Evolutionary conservation across 2,797 vertebrate species (phyloP).

Genomic region (Sternotherus odoratus): DNA sequence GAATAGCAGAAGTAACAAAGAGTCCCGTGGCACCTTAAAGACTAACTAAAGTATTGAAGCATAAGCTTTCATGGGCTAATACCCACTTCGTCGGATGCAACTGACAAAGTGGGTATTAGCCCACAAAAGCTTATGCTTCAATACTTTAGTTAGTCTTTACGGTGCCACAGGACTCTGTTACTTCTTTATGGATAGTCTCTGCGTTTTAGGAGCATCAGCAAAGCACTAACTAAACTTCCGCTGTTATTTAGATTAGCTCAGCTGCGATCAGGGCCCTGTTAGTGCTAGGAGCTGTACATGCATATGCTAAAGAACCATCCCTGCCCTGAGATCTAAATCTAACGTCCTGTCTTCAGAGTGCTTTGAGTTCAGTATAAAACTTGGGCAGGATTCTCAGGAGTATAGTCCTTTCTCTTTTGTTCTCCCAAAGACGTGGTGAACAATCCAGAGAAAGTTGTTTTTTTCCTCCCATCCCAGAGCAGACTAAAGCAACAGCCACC

Average conservation of each 20-base stretch:
- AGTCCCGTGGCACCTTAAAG: too few species aligned
- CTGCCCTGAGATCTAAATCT: background rate
- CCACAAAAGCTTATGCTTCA: too few species aligned
- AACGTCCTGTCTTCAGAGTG: background rate
- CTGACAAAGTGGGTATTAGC: too few species aligned
- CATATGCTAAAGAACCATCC: background rate
- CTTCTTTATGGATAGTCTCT: background rate
- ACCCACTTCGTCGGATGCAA: too few species aligned
- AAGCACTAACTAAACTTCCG: background rate
- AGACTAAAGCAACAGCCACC: background rate
- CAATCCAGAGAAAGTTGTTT: too few species aligned
- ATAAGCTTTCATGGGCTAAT: too few species aligned
- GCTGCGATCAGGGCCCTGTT: background rate
- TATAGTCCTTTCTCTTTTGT: background rate
- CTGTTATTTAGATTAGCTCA: background rate
- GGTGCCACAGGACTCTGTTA: too few species aligned
- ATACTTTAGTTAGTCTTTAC: too few species aligned
- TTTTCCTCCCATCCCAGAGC: background rate
- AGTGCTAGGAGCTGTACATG: background rate
- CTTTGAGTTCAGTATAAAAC: background rate
- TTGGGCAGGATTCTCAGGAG: background rate
- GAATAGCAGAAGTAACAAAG: too few species aligned
- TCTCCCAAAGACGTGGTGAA: background rate
- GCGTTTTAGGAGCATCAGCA: accelerated
- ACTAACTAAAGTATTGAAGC: too few species aligned